Conservation (phyloP, 2,113 vertebrate genomes). For the Cyrtonyx montezumae region DNA sequence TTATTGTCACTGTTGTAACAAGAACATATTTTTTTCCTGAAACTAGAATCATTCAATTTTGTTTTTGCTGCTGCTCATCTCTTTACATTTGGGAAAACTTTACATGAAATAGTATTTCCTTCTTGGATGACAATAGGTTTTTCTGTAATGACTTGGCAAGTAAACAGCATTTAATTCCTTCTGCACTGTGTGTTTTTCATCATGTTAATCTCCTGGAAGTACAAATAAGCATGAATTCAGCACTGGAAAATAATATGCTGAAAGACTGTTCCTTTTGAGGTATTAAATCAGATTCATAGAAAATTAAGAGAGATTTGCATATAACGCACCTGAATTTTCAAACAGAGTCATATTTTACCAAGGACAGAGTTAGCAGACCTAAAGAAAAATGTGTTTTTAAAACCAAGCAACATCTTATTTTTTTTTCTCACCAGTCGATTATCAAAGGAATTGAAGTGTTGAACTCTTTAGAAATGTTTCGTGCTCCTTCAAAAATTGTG, state of each 20-base stretch:
- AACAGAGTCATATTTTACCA: background rate
- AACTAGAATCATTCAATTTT: background rate
- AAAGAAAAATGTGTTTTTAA: background rate
- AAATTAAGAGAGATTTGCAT: background rate
- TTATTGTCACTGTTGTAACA: background rate
- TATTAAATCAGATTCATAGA: background rate
- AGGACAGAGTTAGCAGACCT: background rate
- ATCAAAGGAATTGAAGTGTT: background rate
- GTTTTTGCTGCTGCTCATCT: background rate
- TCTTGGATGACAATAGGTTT: background rate
- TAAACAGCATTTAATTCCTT: constrained; percentile 21
- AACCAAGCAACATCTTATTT: background rate
- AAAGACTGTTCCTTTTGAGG: background rate
- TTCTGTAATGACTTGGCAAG: background rate
- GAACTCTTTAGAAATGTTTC: background rate
- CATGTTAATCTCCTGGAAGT: background rate
- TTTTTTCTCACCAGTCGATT: background rate
- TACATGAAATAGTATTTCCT: background rate
- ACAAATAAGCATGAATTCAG: constrained; percentile 3
- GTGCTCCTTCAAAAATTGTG: accelerated
- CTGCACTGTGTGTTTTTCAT: background rate
- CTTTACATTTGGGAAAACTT: background rate
- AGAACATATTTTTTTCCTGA: background rate
- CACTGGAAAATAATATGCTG: background rate
- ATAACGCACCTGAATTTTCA: background rate